Percentiles rank a stretch among this genome's conserved stretches.
Evolutionary conservation across 2,797 vertebrate species (phyloP).

Genomic region (Myiotriccus ornatus): DNA sequence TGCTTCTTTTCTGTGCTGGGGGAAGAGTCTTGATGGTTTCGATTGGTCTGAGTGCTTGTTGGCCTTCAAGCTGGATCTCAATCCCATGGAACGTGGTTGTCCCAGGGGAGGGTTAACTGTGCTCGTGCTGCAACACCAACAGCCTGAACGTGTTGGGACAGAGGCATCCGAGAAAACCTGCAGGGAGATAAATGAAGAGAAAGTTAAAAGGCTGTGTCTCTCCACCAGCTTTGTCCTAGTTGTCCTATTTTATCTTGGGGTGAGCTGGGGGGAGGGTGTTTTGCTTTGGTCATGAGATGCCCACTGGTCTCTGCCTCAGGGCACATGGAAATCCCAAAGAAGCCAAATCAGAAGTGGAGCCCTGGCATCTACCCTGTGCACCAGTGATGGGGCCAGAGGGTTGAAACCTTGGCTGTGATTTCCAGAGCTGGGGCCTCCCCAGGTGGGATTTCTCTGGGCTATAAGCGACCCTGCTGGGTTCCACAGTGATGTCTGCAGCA

Average conservation of each 20-base stretch:
- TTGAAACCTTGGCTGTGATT: neutral
- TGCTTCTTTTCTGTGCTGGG: neutral
- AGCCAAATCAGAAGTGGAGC: neutral
- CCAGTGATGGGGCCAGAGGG: neutral
- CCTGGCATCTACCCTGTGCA: fast-evolving
- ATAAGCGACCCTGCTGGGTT: neutral
- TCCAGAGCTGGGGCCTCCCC: fast-evolving
- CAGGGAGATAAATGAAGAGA: neutral
- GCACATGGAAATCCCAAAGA: neutral
- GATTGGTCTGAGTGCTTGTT: neutral
- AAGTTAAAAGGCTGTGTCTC: neutral
- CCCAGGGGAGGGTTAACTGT: neutral
- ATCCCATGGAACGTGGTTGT: fast-evolving
- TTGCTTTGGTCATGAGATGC: neutral
- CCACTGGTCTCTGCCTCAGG: neutral
- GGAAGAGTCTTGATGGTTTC: neutral
- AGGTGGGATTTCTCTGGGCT: neutral
- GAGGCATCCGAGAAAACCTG: neutral
- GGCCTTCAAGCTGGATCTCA: neutral
- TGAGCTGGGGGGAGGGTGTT: neutral
- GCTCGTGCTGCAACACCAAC: neutral
- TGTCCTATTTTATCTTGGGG: neutral
- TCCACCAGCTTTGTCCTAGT: neutral
- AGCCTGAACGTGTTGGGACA: fast-evolving
- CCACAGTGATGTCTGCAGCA: neutral